phyloP scores from a whole-genome alignment of 2,888 invertebrate genomes.

The Caenorhabditis zanzibari region DNA sequence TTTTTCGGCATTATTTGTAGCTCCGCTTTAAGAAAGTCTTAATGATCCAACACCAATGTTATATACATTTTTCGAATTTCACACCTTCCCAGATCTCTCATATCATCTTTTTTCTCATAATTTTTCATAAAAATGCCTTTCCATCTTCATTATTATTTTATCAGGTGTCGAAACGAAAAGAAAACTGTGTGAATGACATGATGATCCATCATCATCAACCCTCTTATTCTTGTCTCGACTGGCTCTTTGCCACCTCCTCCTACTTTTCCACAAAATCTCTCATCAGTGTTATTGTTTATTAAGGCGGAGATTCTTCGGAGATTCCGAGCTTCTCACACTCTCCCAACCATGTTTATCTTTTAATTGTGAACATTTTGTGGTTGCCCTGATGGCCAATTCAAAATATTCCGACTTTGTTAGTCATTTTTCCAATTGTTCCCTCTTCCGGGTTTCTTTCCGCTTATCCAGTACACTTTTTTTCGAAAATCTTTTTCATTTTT shows the following conservation, averaged over 20 bases:
- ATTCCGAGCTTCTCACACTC: conserved; percentile 34
- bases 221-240: conserved; percentile 3
- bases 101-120: conserved; percentile 6
- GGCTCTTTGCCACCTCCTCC: background rate
- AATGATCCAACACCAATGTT: no score
- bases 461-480: background rate
- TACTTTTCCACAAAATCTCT: conserved; percentile 3
- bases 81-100: conserved; percentile 4
- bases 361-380: conserved; percentile 38
- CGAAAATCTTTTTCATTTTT: background rate
- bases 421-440: background rate
- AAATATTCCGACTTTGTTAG: conserved; percentile 3
- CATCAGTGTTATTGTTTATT: conserved; percentile 59
- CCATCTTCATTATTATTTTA: conserved; percentile 46
- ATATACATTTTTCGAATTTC: background rate
- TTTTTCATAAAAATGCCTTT: conserved; percentile 24
- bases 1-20: no score
- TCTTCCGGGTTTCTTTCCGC: background rate
- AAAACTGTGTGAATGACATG: conserved; percentile 59
- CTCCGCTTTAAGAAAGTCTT: background rate
- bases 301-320: conserved; percentile 42
- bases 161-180: conserved; percentile 60
- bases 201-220: conserved; percentile 51
- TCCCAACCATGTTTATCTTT: conserved; percentile 41
- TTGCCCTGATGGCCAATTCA: background rate